Evolutionary conservation across 2,888 invertebrate genomes (phyloP).

Genomic region (Dryocosmus kuriphilus): DNA sequence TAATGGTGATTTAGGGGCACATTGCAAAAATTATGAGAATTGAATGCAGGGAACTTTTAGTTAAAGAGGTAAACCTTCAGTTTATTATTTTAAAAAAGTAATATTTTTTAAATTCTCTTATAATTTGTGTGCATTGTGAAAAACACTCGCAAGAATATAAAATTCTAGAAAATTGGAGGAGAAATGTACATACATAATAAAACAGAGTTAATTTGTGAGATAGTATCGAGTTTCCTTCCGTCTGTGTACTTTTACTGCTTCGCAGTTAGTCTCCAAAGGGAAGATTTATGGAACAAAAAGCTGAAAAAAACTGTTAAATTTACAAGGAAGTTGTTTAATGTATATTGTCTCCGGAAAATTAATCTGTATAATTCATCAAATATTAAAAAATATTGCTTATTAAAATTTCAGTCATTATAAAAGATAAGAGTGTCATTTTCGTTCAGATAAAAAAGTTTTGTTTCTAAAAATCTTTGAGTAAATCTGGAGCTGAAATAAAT

Average conservation of each 20-base stretch:
- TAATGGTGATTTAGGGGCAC: background rate
- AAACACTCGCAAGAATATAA: background rate
- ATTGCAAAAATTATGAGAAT: background rate
- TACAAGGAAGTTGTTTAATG: background rate
- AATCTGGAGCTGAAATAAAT: too few relatives aligned
- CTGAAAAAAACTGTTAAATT: background rate
- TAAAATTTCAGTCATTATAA: too few relatives aligned
- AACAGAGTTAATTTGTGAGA: background rate
- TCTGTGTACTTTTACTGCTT: constrained; percentile 27
- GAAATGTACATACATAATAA: background rate
- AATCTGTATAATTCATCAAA: background rate
- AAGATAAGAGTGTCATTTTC: background rate
- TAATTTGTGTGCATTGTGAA: background rate
- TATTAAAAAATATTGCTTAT: background rate
- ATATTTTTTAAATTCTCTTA: too few relatives aligned
- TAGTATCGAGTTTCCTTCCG: background rate
- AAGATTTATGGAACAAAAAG: constrained; percentile 7
- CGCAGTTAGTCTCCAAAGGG: background rate
- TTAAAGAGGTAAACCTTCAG: too few relatives aligned
- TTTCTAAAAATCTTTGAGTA: too few relatives aligned
- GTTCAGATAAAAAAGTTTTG: background rate
- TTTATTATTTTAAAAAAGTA: too few relatives aligned
- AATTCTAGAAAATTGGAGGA: background rate
- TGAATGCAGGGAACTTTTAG: too few relatives aligned
- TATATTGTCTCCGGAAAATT: background rate